A percentile compares a stretch with the other conserved stretches of the same genome.
Evolutionary conservation across 2,888 invertebrate genomes (phyloP).

Genomic region (Eilema griseolum): DNA sequence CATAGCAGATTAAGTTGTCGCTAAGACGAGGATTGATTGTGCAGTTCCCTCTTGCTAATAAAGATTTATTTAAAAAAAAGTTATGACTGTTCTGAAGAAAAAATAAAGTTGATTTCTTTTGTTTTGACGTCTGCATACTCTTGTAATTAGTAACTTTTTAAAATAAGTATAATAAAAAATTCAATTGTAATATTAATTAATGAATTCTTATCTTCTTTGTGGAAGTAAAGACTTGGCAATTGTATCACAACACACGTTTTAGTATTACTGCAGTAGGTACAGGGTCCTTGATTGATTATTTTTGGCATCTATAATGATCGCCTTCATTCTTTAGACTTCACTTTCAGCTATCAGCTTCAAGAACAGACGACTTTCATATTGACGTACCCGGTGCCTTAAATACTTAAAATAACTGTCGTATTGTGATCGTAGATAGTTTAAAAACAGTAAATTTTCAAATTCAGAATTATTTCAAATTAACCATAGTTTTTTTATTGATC

Average conservation of each 20-base stretch:
- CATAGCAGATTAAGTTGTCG: constrained; percentile 60
- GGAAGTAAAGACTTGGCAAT: neutral
- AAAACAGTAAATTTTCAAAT: no score
- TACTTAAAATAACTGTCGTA: neutral
- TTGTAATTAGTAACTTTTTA: neutral
- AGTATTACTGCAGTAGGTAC: neutral
- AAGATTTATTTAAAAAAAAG: constrained; percentile 41
- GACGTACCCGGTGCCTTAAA: neutral
- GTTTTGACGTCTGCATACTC: neutral
- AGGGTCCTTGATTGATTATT: neutral
- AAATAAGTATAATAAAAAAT: neutral
- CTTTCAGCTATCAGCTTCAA: no score
- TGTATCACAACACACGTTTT: neutral
- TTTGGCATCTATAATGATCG: no score
- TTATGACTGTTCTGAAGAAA: constrained; percentile 39
- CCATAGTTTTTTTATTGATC: no score
- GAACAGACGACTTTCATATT: no score
- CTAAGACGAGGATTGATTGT: constrained; percentile 57
- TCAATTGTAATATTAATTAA: neutral
- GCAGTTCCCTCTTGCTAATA: constrained; percentile 39
- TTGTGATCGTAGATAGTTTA: no score
- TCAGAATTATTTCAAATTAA: no score
- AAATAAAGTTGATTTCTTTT: neutral
- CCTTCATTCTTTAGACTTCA: no score
- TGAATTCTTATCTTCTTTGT: neutral